Evolutionary conservation across 1,140 invertebrate species (phyloP).

Genomic region (Oncopeltus fasciatus): DNA sequence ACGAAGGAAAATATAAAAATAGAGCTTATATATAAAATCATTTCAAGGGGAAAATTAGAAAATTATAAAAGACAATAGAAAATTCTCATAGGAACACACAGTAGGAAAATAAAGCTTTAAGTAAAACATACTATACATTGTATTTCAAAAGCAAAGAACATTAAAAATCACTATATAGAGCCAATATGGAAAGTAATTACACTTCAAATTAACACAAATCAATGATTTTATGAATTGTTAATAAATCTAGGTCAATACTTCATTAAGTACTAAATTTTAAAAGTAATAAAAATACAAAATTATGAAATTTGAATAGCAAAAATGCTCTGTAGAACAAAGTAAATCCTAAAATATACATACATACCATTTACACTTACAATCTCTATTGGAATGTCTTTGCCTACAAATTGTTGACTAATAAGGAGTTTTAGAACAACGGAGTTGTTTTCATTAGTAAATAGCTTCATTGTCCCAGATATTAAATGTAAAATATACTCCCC

Average conservation of each 20-base stretch:
- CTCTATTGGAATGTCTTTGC: neutral
- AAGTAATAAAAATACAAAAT: neutral
- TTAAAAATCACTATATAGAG: too few relatives aligned
- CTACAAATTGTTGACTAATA: neutral
- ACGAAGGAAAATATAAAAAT: too few relatives aligned
- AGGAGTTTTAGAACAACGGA: constrained; percentile 2
- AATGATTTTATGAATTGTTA: too few relatives aligned
- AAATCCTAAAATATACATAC: neutral
- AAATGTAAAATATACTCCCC: too few relatives aligned
- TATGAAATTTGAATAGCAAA: neutral
- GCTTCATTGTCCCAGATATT: constrained; percentile 10
- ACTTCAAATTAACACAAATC: too few relatives aligned
- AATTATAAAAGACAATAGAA: too few relatives aligned
- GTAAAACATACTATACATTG: neutral
- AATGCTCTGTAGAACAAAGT: neutral
- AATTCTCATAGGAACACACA: too few relatives aligned
- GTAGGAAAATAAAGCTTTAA: too few relatives aligned
- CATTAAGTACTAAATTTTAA: neutral
- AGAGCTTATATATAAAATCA: too few relatives aligned
- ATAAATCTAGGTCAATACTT: neutral
- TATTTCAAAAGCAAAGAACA: too few relatives aligned
- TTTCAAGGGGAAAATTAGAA: too few relatives aligned
- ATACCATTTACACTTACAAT: neutral
- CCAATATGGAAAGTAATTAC: too few relatives aligned
- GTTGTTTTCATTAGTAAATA: constrained; percentile 5